Conservation (phyloP, 2,888 invertebrate species). For the Cataglyphis cursor region DNA sequence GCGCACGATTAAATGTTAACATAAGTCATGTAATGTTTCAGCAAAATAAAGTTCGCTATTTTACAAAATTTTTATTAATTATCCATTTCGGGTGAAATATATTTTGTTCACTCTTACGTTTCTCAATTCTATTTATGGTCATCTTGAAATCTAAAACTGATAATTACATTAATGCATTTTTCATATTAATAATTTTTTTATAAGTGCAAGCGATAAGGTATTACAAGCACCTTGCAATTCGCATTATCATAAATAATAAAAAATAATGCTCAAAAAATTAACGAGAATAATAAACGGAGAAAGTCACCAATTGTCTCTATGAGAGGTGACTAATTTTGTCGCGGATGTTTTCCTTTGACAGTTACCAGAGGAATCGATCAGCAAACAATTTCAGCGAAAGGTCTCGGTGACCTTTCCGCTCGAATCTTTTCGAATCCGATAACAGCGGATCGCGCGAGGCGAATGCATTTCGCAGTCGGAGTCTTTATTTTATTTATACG, state of each 20-base stretch:
- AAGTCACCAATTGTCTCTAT: neutral
- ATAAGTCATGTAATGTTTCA: constrained; percentile 60
- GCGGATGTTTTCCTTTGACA: neutral
- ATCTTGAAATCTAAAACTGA: neutral
- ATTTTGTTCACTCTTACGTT: neutral
- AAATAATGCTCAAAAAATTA: neutral
- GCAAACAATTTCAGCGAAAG: constrained; percentile 30
- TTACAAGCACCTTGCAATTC: no score
- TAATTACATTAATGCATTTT: neutral
- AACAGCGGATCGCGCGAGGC: neutral
- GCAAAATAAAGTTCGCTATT: neutral
- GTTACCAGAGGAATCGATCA: neutral
- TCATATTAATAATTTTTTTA: neutral
- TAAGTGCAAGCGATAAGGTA: no score
- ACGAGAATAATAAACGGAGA: neutral
- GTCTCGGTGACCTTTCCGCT: constrained; percentile 38
- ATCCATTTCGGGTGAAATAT: neutral
- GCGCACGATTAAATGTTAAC: constrained; percentile 62
- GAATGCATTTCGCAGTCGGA: neutral
- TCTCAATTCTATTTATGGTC: neutral
- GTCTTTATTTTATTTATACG: constrained; percentile 43
- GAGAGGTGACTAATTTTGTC: neutral
- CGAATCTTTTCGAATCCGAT: constrained; percentile 14
- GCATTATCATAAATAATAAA: neutral
- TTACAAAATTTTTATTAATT: neutral